Conservation (phyloP, 2,888 invertebrate genomes). For the Leptopilina syphax region DNA sequence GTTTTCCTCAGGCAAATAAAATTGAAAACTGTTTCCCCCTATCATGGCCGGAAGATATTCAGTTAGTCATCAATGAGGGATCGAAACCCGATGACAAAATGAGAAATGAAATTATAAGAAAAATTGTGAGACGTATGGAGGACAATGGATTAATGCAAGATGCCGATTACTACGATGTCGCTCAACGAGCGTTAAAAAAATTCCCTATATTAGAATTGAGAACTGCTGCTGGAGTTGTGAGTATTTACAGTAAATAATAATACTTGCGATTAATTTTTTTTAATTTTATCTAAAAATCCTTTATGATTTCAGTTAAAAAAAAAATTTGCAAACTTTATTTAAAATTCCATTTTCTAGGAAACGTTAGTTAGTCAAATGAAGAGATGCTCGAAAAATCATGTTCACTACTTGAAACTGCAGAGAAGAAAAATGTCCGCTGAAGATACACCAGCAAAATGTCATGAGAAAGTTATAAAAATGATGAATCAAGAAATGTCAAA, state of each 20-base stretch:
- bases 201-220: not conserved
- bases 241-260: not conserved
- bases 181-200: not conserved
- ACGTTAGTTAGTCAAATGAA: conserved; percentile 24
- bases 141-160: not conserved
- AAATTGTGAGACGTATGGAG: conserved; percentile 15
- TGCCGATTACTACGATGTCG: not conserved
- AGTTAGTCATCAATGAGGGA: not conserved
- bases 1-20: not conserved
- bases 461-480: not conserved
- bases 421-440: not conserved
- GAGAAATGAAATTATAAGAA: conserved; percentile 13
- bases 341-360: not conserved
- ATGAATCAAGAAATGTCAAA: conserved; percentile 18
- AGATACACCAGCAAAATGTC: not conserved
- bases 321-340: too few species aligned
- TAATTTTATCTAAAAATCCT: too few species aligned
- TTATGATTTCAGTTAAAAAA: too few species aligned
- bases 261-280: too few species aligned
- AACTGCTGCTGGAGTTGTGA: conserved; percentile 14
- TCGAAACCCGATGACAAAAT: conserved; percentile 1
- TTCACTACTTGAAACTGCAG: not conserved
- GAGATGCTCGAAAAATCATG: conserved; percentile 15
- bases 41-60: conserved; percentile 11
- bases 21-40: conserved; percentile 17